These are phyloP conservation scores for Microctonus aethiopoides DNA, from an alignment of 2,888 invertebrate species.

Conservation along the genomic window DNA sequence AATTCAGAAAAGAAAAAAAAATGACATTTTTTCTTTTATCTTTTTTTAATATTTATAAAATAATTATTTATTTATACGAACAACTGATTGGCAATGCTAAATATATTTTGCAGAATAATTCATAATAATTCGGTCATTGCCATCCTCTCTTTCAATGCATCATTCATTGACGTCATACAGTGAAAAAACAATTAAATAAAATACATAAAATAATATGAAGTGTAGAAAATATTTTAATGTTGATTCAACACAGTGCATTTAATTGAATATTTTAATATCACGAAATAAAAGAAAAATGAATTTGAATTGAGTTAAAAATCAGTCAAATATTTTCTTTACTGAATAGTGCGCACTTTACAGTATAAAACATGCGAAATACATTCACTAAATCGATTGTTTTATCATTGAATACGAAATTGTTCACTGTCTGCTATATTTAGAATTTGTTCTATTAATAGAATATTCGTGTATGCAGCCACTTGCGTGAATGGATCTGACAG, in stretches of 20 bases:
- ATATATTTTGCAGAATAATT: constrained; percentile 43
- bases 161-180: constrained; percentile 30
- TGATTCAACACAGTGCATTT: not conserved
- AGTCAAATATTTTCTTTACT: not conserved
- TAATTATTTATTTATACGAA: not conserved
- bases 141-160: constrained; percentile 21
- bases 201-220: not conserved
- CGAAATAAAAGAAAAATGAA: not conserved
- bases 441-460: constrained; percentile 18
- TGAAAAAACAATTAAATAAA: not conserved
- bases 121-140: constrained; percentile 49
- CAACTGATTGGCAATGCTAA: not conserved
- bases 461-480: constrained; percentile 7
- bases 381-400: constrained; percentile 19
- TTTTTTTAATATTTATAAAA: too few species aligned
- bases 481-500: constrained; percentile 13
- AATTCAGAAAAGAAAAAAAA: too few species aligned
- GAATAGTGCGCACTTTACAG: not conserved
- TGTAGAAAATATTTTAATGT: not conserved
- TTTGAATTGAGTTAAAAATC: not conserved
- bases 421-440: constrained; percentile 21
- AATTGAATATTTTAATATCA: too few species aligned
- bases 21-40: too few species aligned
- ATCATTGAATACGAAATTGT: not conserved
- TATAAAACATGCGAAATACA: not conserved